Base-by-base conservation (phyloP, 2,113 vertebrate species). In the Sylvia atricapilla region DNA sequence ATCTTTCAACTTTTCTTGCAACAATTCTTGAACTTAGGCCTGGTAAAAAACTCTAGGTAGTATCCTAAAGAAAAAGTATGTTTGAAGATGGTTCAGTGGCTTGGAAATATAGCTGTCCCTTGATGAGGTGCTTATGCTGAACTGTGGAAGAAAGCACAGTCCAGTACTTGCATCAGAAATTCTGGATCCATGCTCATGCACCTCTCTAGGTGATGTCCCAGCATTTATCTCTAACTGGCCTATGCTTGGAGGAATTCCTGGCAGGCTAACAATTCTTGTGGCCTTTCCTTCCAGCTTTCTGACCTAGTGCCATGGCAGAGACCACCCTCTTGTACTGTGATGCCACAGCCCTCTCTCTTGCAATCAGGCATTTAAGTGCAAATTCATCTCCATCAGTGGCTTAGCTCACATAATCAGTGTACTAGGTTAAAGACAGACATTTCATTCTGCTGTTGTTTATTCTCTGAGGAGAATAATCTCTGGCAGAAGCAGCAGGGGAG, bases 381-480 rank as follows among this genome's bases (percentile, higher is more conserved):
- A 82, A 91, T 56, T 31, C 20, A 8, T 83, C 62, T 87, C 78
- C 31, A 15, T 84, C 78, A 41, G 47, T 37, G 30, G 22, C 66
- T 52, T 75, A 60, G 74, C 70, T 87, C 62, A 10, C 24, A 1
- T 52, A 49, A 31, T 90, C 49, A 41, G 7, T 69, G 15, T 16
- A 13, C 39, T 46, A 44, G 9, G 19, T 43, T 90, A 63, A 87
- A 53, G 28, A 44, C 39, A 20, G 18, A 35, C 69, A 82, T 84
- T 94, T 96, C 39, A 68, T 93, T 91, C 28, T 94, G 78, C 78
- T 85, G 74, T 22, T 78, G 33, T 73, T 93, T 89, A 56, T 79
- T 72, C 49, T 91, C 53, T 2, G 6, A 68, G 73, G 50, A 69
- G 64, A 66, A 39, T 21, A 39, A 69, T 52, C 24, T 50, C 66